phyloP scores from a whole-genome alignment of 2,797 vertebrate genomes.

The Leptatherina wallacei region DNA sequence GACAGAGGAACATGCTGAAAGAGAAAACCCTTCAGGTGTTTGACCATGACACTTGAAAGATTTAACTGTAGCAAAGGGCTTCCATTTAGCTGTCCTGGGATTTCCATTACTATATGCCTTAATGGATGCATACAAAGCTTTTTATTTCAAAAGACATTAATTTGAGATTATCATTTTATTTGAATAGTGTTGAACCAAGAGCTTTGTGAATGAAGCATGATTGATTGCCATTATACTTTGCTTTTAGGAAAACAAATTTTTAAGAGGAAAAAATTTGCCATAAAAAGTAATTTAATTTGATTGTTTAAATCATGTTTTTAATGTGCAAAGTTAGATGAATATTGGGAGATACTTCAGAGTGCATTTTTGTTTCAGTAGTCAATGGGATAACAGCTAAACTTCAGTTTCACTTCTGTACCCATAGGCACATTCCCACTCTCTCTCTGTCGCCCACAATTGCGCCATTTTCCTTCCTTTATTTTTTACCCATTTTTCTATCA shows the following conservation, averaged over 20 bases:
- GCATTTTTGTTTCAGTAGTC: slow-evolving; percentile 5
- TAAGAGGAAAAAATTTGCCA: slow-evolving; percentile 62
- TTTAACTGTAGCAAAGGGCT: slow-evolving; percentile 49
- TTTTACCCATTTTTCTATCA: neutral
- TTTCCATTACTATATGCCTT: slow-evolving; percentile 22
- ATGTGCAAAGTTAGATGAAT: slow-evolving; percentile 14
- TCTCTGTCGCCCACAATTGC: neutral
- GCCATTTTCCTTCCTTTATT: neutral
- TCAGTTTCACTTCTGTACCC: neutral
- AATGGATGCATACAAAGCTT: slow-evolving; percentile 35
- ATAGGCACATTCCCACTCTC: neutral
- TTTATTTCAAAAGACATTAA: slow-evolving; percentile 37
- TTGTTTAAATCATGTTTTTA: slow-evolving; percentile 35
- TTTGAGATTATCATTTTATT: slow-evolving; percentile 10
- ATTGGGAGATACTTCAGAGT: slow-evolving; percentile 11
- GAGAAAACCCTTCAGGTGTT: slow-evolving; percentile 55
- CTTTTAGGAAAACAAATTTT: slow-evolving; percentile 29
- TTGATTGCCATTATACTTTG: slow-evolving; percentile 56
- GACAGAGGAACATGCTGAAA: slow-evolving; percentile 35
- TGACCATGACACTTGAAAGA: slow-evolving; percentile 57
- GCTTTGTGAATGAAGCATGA: slow-evolving; percentile 22
- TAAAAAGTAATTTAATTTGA: slow-evolving; percentile 44
- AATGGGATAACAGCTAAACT: neutral
- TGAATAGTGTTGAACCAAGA: slow-evolving; percentile 33
- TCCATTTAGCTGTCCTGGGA: slow-evolving; percentile 32